Base-by-base conservation (phyloP, 2,888 invertebrate species). In the Lymantria dispar region DNA sequence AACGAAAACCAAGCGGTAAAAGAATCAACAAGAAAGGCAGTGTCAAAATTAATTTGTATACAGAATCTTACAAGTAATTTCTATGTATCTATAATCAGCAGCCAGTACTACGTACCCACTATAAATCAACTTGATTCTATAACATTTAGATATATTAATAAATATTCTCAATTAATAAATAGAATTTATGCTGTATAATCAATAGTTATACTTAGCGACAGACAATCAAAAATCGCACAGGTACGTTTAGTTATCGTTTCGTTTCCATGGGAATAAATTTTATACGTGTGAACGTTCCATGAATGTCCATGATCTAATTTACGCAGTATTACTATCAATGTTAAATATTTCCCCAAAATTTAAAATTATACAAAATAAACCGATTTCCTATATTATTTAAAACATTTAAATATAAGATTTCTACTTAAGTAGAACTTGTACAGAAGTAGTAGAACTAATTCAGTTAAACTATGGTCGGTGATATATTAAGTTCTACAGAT, bases 131-230 rank as follows among this genome's bases (percentile, higher is more conserved):
- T 2, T 5, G 22, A 22, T 22, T 47, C 22, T 22, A 22, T 22
- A 22, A 22, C 5, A 22, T 22, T 9, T 3, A n/a, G n/a, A n/a
- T n/a, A 12, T 8, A 8, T 36, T 33, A 0, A 43, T 14, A 43
- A 31, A 10, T 36, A 10, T 2, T 7, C 9, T 36, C 9, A 36
- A 11, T 11, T 11, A 36, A 36, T 36, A 36, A 31, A 31, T 13
- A 12, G 10, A 33, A 33, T 33, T 33, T 33, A 22, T 51, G 38
- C 14, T 47, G 54, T 51, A 72, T 81, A 86, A 87, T 87, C 87
- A 76, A 87, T 87, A 83, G 5, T 52, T 12, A 50, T 58, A 68
- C 84, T 50, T 82, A 76, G 74, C 76, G 72, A 85, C 85, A 58
- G 45, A 42, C 76, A 85, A 33, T 10, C 33, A 33, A 33, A 33